Conservation (phyloP, 2,888 invertebrate genomes). For the Ectemnius cavifrons region DNA sequence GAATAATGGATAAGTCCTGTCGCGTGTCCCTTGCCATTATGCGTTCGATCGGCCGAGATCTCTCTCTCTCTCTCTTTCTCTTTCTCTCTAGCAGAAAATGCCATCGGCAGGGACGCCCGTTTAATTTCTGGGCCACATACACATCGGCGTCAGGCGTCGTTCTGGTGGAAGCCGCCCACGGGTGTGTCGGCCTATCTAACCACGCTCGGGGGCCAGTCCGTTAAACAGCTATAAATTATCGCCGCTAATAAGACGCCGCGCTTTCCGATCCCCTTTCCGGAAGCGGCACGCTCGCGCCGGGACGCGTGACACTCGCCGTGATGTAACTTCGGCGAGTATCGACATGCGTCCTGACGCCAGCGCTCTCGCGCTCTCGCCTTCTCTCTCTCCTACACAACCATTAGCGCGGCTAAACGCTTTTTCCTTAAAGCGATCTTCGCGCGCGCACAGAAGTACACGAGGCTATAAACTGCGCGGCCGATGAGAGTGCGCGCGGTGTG, state of each 20-base stretch:
- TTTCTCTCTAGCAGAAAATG: conserved; percentile 31
- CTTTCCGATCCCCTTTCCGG: conserved; percentile 39
- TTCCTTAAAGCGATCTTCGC: neutral
- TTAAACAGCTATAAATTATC: conserved; percentile 60
- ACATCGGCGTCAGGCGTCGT: conserved; percentile 29
- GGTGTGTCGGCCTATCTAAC: conserved; percentile 51
- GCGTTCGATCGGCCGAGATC: conserved; percentile 25
- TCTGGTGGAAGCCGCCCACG: conserved; percentile 41
- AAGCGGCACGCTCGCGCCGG: conserved; percentile 16
- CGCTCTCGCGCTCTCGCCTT: neutral
- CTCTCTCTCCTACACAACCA: neutral
- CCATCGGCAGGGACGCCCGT: conserved; percentile 55
- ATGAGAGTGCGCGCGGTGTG: neutral
- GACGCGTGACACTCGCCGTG: conserved; percentile 26
- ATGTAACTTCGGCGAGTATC: conserved; percentile 14
- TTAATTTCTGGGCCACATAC: conserved; percentile 56
- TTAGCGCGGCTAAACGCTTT: conserved; percentile 20
- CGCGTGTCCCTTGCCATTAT: conserved; percentile 77
- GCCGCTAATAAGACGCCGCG: conserved; percentile 27
- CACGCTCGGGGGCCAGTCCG: conserved; percentile 39
- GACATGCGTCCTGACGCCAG: conserved; percentile 6
- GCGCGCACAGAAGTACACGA: conserved; percentile 7
- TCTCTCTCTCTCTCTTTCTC: conserved; percentile 25
- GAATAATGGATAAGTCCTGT: conserved; percentile 77
- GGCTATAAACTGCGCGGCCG: neutral